Conservation (phyloP, 1,140 invertebrate genomes). For the Zaprionus inermis region DNA sequence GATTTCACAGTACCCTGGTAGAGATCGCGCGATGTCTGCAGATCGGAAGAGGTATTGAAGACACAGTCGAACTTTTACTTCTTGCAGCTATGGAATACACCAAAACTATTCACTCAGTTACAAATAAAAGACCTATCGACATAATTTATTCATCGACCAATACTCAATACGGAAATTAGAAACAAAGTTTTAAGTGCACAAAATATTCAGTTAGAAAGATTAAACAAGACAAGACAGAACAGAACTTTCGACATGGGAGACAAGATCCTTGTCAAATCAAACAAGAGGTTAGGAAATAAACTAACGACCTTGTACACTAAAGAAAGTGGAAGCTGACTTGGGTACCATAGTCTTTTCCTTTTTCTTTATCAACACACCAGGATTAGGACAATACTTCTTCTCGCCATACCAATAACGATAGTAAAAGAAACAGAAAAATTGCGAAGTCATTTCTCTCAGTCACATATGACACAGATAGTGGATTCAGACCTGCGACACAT, state of each 20-base stretch:
- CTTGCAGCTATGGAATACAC: constrained; percentile 30
- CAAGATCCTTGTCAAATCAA: no score
- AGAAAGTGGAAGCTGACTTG: constrained; percentile 36
- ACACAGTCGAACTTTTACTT: constrained; percentile 32
- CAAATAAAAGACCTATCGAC: constrained; percentile 6
- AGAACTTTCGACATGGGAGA: no score
- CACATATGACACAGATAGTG: no score
- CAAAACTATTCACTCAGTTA: constrained; percentile 34
- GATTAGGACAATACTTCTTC: constrained; percentile 18
- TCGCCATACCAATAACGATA: neutral
- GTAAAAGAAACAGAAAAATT: neutral
- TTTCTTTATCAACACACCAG: no score
- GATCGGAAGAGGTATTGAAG: constrained; percentile 14
- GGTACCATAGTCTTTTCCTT: constrained; percentile 32
- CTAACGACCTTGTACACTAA: neutral
- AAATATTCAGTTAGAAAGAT: no score
- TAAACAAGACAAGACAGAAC: neutral
- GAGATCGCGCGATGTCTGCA: constrained; percentile 34
- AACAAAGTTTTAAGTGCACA: no score
- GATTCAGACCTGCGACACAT: no score
- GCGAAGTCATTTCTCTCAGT: no score
- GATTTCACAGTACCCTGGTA: constrained; percentile 30
- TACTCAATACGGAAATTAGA: constrained; percentile 7
- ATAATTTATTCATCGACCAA: no score
- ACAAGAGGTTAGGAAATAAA: constrained; percentile 1